phyloP scores from a whole-genome alignment of 2,888 invertebrate genomes.

The Microctonus aethiopoides region DNA sequence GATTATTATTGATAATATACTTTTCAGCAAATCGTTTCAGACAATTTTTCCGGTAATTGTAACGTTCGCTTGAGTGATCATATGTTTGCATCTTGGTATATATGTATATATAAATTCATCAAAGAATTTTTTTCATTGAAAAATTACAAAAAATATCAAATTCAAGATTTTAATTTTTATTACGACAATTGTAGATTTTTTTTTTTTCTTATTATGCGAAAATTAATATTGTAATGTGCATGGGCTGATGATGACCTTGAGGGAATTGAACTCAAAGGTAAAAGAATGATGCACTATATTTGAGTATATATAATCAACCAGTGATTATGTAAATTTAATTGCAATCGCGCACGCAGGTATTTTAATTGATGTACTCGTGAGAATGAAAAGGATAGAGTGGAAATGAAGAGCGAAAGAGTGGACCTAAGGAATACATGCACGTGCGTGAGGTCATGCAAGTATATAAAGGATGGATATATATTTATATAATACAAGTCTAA shows the following conservation, averaged over 20 bases:
- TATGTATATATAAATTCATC: no score
- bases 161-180: no score
- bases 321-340: constrained; percentile 41
- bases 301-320: constrained; percentile 20
- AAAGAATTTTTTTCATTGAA: neutral
- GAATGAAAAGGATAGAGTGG: constrained; percentile 35
- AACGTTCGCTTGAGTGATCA: constrained; percentile 14
- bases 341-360: constrained; percentile 39
- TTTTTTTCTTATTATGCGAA: no score
- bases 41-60: constrained; percentile 2
- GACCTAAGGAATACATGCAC: constrained; percentile 23
- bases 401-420: neutral
- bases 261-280: constrained; percentile 4
- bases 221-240: neutral
- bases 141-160: no score
- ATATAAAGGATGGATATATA: constrained; percentile 17
- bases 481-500: no score
- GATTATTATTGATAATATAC: constrained; percentile 10
- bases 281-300: constrained; percentile 21
- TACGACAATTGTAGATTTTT: no score
- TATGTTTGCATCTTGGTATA: no score
- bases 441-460: constrained; percentile 36
- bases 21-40: neutral
- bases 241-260: neutral
- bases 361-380: constrained; percentile 44